A percentile compares a stretch with the other conserved stretches of the same genome.
Evolutionary conservation across 2,113 vertebrate genomes (phyloP).

Genomic region (Saguinus midas): DNA sequence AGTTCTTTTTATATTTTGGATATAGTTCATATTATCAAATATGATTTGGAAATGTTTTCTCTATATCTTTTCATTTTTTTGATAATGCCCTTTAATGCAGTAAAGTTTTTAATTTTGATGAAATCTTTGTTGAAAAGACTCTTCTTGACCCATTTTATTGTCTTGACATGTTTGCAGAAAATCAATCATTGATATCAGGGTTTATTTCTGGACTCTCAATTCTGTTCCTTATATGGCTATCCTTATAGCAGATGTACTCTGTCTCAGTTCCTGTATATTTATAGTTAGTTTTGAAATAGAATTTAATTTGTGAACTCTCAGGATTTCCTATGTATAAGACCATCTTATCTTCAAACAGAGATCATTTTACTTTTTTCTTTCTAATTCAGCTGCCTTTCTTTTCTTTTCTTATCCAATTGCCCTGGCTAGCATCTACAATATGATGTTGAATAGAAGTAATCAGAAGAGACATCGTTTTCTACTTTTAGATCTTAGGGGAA

Average conservation of each 20-base stretch:
- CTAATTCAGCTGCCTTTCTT: background rate
- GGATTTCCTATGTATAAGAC: background rate
- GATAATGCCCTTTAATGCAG: background rate
- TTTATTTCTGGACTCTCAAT: background rate
- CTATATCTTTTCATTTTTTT: background rate
- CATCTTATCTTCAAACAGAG: background rate
- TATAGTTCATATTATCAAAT: background rate
- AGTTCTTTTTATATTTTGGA: background rate
- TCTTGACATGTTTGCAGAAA: background rate
- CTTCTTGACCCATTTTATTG: background rate
- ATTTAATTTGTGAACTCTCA: background rate
- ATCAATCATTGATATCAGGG: background rate
- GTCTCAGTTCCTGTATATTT: background rate
- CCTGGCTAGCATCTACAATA: background rate
- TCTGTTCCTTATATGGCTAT: background rate
- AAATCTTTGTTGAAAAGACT: background rate
- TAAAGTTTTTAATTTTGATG: background rate
- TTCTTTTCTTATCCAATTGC: background rate
- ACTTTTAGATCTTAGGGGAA: background rate
- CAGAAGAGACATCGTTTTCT: background rate
- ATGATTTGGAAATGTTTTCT: slow-evolving; percentile 14
- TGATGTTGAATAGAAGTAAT: background rate
- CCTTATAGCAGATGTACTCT: background rate
- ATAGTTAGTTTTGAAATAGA: background rate
- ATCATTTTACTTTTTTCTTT: background rate